Percentiles rank a stretch among this genome's conserved stretches.
These are phyloP conservation scores for Drosophila sp. DNA, from an alignment of 1,140 invertebrate genomes.

Conservation along the genomic window DNA sequence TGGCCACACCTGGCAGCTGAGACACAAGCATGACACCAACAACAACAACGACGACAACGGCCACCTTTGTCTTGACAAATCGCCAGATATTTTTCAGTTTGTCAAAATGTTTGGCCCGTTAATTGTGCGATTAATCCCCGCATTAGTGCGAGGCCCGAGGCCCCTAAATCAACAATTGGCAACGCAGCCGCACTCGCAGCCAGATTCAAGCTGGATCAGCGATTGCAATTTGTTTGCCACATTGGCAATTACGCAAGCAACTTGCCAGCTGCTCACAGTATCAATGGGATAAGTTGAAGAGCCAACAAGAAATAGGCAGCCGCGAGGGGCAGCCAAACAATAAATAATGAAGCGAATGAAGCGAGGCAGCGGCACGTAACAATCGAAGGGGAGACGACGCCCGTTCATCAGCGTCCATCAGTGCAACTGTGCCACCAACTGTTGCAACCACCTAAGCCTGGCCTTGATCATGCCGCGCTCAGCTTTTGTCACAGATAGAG, in stretches of 20 bases:
- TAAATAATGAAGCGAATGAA: constrained; percentile 59
- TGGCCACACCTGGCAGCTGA: constrained; percentile 34
- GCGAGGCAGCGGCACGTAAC: constrained; percentile 49
- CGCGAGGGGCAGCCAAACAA: constrained; percentile 22
- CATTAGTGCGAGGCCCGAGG: constrained; percentile 51
- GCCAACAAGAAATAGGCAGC: neutral
- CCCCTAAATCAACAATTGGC: constrained; percentile 75
- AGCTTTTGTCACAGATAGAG: constrained; percentile 44
- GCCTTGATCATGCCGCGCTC: constrained; percentile 56
- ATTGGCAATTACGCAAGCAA: constrained; percentile 48
- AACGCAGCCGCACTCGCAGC: constrained; percentile 46
- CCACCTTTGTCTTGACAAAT: constrained; percentile 57
- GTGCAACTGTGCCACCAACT: constrained; percentile 6
- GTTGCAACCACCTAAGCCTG: neutral
- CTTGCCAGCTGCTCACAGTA: constrained; percentile 34
- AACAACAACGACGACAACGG: neutral
- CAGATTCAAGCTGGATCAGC: constrained; percentile 28
- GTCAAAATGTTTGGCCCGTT: constrained; percentile 72
- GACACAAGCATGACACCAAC: neutral
- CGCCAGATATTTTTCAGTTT: constrained; percentile 56
- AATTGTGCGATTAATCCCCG: constrained; percentile 74
- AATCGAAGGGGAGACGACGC: constrained; percentile 42
- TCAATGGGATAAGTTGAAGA: constrained; percentile 2
- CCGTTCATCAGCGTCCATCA: constrained; percentile 55
- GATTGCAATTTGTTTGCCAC: constrained; percentile 52